Conservation (phyloP, 2,888 invertebrate species). For the Cheilosia impressa region DNA sequence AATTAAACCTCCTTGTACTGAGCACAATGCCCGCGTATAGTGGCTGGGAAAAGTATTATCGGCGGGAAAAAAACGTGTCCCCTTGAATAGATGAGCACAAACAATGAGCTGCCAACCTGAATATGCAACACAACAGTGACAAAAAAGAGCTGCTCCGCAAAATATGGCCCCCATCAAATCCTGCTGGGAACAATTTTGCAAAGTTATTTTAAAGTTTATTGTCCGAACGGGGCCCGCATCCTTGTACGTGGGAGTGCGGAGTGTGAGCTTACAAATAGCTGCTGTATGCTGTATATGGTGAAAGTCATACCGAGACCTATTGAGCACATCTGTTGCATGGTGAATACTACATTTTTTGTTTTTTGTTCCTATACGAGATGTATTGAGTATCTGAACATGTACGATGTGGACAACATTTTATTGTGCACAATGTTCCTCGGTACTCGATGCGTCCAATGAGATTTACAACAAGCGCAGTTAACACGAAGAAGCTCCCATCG, state of each 20-base stretch:
- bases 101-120: conserved; percentile 17
- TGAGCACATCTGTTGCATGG: conserved; percentile 59
- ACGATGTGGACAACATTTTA: conserved; percentile 8
- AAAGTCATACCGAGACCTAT: conserved; percentile 22
- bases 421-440: neutral
- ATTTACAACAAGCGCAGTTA: too few species aligned
- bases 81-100: conserved; percentile 21
- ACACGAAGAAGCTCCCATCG: too few species aligned
- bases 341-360: conserved; percentile 15
- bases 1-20: conserved; percentile 25
- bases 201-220: conserved; percentile 66
- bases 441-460: neutral
- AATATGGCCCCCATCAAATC: conserved; percentile 57
- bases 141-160: conserved; percentile 28
- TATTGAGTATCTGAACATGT: conserved; percentile 24
- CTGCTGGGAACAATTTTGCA: conserved; percentile 51
- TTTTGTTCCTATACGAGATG: conserved; percentile 25
- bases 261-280: neutral
- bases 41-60: neutral
- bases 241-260: neutral
- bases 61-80: neutral
- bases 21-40: conserved; percentile 2
- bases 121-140: neutral
- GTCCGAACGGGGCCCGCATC: conserved; percentile 36
- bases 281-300: neutral